These are phyloP conservation scores for Corydoras sp. DNA, from an alignment of 2,113 vertebrate species.

Conservation along the genomic window DNA sequence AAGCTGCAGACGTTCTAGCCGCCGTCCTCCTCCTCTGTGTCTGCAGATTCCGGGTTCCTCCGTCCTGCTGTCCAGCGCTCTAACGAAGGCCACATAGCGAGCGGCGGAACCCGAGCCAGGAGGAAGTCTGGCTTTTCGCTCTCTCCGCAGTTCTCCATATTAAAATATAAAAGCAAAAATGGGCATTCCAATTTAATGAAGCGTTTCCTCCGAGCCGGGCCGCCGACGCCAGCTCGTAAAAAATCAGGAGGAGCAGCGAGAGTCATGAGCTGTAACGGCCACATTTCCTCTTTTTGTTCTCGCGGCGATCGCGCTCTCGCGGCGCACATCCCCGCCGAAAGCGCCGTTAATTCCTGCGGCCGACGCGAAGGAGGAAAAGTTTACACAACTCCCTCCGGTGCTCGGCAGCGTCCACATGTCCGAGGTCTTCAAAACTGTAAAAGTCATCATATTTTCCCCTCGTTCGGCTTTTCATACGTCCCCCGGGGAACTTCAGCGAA, in stretches of 20 bases:
- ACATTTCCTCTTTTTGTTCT: constrained; percentile 60
- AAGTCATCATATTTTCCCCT: constrained; percentile 43
- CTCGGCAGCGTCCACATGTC: constrained; percentile 44
- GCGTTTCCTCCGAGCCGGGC: constrained; percentile 44
- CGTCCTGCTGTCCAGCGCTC: constrained; percentile 8
- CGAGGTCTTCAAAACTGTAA: constrained; percentile 54
- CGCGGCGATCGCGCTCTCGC: constrained; percentile 48
- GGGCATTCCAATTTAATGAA: constrained; percentile 55
- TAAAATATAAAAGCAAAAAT: constrained; percentile 49
- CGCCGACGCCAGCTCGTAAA: constrained; percentile 50
- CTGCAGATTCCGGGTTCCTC: constrained; percentile 12
- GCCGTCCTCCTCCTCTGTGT: constrained; percentile 2
- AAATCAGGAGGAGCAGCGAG: constrained; percentile 49
- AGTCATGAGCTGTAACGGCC: constrained; percentile 52
- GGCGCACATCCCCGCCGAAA: constrained; percentile 51
- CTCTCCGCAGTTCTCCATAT: constrained; percentile 35
- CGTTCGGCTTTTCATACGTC: constrained; percentile 33
- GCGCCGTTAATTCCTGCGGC: constrained; percentile 53
- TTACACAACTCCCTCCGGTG: constrained; percentile 47
- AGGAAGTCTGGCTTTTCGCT: constrained; percentile 50
- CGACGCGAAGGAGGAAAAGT: constrained; percentile 48
- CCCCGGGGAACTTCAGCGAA: constrained; percentile 36
- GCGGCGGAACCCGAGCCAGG: constrained; percentile 33
- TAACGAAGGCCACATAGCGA: constrained; percentile 48
- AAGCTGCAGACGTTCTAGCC: neutral